Conservation (phyloP, 2,888 invertebrate species). For the Abrostola triplasia region DNA sequence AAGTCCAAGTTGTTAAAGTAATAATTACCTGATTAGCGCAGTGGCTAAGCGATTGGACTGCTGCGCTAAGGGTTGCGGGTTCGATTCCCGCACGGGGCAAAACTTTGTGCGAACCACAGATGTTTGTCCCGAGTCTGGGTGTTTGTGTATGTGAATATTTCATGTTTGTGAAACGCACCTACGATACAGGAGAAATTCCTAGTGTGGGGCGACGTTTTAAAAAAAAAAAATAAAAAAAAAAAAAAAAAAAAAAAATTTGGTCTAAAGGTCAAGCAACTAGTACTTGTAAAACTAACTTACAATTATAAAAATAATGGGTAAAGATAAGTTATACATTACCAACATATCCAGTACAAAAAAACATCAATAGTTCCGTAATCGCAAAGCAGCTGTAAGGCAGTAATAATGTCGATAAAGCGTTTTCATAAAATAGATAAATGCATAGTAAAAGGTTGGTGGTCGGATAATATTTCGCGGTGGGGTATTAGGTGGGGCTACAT, state of each 20-base stretch:
- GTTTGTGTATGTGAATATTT: too few relatives aligned
- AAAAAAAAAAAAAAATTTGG: neutral
- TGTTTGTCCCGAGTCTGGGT: too few relatives aligned
- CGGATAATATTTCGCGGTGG: constrained; percentile 49
- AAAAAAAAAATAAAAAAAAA: neutral
- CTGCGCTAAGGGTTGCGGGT: too few relatives aligned
- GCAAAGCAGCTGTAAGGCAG: constrained; percentile 31
- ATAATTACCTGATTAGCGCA: too few relatives aligned
- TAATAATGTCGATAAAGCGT: constrained; percentile 45
- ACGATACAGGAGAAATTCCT: too few relatives aligned
- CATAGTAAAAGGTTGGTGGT: constrained; percentile 35
- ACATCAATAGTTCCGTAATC: constrained; percentile 42
- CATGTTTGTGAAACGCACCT: too few relatives aligned
- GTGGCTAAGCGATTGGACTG: too few relatives aligned
- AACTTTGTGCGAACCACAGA: too few relatives aligned
- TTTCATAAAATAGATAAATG: constrained; percentile 54
- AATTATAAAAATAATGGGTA: neutral
- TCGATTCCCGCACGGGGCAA: too few relatives aligned
- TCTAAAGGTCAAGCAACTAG: neutral
- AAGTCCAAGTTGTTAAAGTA: too few relatives aligned
- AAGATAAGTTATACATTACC: too few relatives aligned
- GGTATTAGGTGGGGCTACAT: constrained; percentile 55
- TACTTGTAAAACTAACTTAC: neutral
- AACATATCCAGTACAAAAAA: constrained; percentile 2
- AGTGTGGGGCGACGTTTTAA: too few relatives aligned